Percentiles rank a stretch among this genome's conserved stretches.
phyloP scores from a whole-genome alignment of 1,140 invertebrate genomes.

The Temnothorax curvispinosus region DNA sequence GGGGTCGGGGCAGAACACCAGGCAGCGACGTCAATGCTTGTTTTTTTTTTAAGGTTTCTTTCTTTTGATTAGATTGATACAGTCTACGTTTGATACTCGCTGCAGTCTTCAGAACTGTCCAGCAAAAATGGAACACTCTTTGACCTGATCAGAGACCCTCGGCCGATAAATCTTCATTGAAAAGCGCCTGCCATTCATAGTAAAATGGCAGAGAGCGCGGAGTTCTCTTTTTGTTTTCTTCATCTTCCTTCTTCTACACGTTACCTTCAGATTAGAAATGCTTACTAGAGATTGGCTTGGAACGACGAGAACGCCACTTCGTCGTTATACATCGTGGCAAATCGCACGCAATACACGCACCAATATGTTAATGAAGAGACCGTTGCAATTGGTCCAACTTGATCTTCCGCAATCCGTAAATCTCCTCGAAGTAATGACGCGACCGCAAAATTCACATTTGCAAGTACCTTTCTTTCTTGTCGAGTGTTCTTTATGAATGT shows the following conservation, averaged over 20 bases:
- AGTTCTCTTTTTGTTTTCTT: slow-evolving; percentile 41
- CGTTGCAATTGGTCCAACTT: slow-evolving; percentile 49
- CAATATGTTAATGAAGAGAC: slow-evolving; percentile 42
- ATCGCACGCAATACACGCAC: slow-evolving; percentile 46
- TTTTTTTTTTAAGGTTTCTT: slow-evolving; percentile 71
- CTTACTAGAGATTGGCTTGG: slow-evolving; percentile 47
- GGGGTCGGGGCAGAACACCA: slow-evolving; percentile 65
- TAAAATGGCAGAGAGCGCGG: slow-evolving; percentile 5
- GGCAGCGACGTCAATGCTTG: slow-evolving; percentile 80
- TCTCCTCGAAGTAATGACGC: slow-evolving; percentile 52
- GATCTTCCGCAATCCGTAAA: slow-evolving; percentile 36
- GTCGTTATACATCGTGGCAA: slow-evolving; percentile 52
- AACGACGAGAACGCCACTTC: slow-evolving; percentile 59
- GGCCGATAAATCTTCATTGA: slow-evolving; percentile 69
- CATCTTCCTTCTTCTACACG: background rate
- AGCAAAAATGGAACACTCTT: slow-evolving; percentile 84
- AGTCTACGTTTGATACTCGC: slow-evolving; percentile 86
- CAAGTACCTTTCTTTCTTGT: slow-evolving; percentile 27
- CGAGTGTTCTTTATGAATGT: slow-evolving; percentile 19
- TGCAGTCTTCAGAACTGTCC: slow-evolving; percentile 84
- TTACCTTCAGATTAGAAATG: slow-evolving; percentile 53
- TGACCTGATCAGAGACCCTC: slow-evolving; percentile 81
- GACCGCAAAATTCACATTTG: slow-evolving; percentile 43
- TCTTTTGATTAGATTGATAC: slow-evolving; percentile 86
- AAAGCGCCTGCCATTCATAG: slow-evolving; percentile 44